Base-by-base conservation (phyloP, 2,113 vertebrate genomes). In the Mungos mungo region DNA sequence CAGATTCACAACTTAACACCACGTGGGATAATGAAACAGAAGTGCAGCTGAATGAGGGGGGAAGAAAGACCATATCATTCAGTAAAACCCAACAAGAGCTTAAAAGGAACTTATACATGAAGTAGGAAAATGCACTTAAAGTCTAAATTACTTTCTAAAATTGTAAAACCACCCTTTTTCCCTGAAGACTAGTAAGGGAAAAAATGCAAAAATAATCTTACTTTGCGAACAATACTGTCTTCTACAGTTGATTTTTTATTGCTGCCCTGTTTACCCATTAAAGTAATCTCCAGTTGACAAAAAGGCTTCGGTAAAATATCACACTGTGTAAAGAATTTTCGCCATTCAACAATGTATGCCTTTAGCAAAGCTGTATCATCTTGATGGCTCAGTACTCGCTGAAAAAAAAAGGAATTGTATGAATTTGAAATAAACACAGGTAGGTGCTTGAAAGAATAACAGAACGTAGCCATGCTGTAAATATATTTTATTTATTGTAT, bases 241-340 rank as follows among this genome's bases (percentile, higher is more conserved):
- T 99, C 99, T 97, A 99, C 99, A 19, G 99, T 99, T 93, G 99
- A 99, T 98, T 99, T 99, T 98, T 99, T 99, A 99, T 99, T 99
- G 99, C 99, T 99, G 95, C 99, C 99, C 96, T 99, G 99, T 97
- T 99, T 99, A 90, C 99, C 99, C 99, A 99, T 99, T 98, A 99
- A 99, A 35, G 99, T 99, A 98, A 99, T 99, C 97, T 99, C 99
- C 92, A 99, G 65, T 35, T 99, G 99, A 98, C 99, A 99, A 98
- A 99, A 99, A 12, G 99, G 99, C 97, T 99, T 99, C 82, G 99
- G 99, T 96, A 99, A 98, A 97, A 99, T 99, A 98, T 99, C 99
- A 35, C 99, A 99, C 33, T 99, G 99, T 0, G 99, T 99, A 98
- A 99, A 98, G 97, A 99, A 98, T 99, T 99, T 99, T 98, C 99